phyloP scores from a whole-genome alignment of 2,888 invertebrate species.

The Chrysopilus asiliformis region DNA sequence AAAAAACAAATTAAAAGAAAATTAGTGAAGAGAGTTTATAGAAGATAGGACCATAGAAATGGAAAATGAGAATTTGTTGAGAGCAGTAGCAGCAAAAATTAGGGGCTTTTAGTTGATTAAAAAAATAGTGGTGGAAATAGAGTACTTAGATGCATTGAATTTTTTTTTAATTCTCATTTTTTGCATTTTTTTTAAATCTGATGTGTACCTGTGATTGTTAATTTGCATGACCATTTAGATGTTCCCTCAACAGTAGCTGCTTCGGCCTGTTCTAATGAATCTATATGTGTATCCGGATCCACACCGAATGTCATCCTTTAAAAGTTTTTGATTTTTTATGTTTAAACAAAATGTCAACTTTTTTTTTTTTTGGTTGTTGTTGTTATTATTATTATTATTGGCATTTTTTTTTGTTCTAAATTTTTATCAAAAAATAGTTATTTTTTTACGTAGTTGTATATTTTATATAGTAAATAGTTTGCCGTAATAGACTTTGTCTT shows the following conservation, averaged over 20 bases:
- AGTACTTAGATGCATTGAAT: not conserved
- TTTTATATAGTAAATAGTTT: no score
- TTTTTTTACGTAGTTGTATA: no score
- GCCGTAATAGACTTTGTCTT: no score
- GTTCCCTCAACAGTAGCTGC: slow-evolving; percentile 97
- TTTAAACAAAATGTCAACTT: not conserved
- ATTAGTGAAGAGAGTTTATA: no score
- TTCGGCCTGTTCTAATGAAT: slow-evolving; percentile 95
- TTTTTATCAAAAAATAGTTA: not conserved
- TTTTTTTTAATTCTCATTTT: slow-evolving; percentile 1
- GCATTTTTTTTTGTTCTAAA: slow-evolving; percentile 3
- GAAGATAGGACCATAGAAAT: no score
- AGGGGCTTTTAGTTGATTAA: no score
- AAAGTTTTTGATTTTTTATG: slow-evolving; percentile 17
- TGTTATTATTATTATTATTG: slow-evolving; percentile 12
- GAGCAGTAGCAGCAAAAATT: not conserved
- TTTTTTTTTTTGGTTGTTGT: slow-evolving; percentile 7
- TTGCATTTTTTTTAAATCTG: slow-evolving; percentile 3
- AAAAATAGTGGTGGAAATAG: not conserved
- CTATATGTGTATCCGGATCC: slow-evolving; percentile 95
- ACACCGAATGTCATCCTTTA: slow-evolving; percentile 93
- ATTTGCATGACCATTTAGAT: slow-evolving; percentile 99
- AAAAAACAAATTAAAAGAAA: no score
- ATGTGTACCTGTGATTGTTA: slow-evolving; percentile 90
- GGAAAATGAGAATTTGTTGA: no score